Conservation (phyloP, 2,888 invertebrate genomes). For the Congeria kusceri region DNA sequence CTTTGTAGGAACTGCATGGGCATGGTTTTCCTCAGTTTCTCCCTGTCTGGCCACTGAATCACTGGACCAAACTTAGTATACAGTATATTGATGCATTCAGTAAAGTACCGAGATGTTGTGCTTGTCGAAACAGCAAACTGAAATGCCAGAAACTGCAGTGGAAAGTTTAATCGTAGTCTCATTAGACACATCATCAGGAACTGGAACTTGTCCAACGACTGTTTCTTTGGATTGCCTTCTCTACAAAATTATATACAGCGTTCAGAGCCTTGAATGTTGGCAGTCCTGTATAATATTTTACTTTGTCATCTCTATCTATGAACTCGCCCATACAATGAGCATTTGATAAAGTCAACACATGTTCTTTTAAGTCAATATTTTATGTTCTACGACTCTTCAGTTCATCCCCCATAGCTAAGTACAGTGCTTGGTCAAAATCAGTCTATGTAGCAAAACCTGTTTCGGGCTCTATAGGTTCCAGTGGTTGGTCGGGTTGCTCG, state of each 20-base stretch:
- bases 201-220: conserved; percentile 5
- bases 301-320: not conserved
- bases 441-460: conserved; percentile 10
- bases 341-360: not conserved
- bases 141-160: not conserved
- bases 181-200: conserved; percentile 7
- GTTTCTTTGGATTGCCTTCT: not conserved
- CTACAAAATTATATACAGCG: not conserved
- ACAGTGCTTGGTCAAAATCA: conserved; percentile 3
- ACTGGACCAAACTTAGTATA: conserved; percentile 6
- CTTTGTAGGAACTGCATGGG: not conserved
- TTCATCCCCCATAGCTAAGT: conserved; percentile 11
- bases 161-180: conserved; percentile 17
- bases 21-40: not conserved
- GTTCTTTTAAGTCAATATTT: conserved; percentile 1
- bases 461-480: not conserved
- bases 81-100: conserved; percentile 11
- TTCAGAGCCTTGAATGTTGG: conserved; percentile 6
- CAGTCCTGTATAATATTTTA: conserved; percentile 10
- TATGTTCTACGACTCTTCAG: not conserved
- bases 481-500: not conserved
- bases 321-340: conserved; percentile 1
- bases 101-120: conserved; percentile 3
- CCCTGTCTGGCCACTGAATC: conserved; percentile 15
- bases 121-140: not conserved